phyloP scores from a whole-genome alignment of 2,888 invertebrate genomes.

The Ichneumon xanthorius region DNA sequence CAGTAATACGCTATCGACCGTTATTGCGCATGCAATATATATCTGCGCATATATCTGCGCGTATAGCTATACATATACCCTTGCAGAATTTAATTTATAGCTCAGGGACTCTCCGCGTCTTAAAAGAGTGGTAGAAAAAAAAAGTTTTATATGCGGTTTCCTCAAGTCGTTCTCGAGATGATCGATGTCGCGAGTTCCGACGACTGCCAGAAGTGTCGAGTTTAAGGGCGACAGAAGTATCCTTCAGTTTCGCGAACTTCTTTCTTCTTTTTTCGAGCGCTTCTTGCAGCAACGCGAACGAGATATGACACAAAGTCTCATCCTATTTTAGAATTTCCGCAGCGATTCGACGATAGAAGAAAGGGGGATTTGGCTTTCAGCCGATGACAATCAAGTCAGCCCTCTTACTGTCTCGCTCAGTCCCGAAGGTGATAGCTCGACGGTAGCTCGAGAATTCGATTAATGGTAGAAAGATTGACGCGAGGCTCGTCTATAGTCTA shows the following conservation, averaged over 20 bases:
- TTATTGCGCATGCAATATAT: conserved; percentile 29
- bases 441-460: conserved; percentile 19
- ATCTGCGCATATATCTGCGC: background rate
- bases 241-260: background rate
- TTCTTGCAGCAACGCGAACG: background rate
- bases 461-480: conserved; percentile 27
- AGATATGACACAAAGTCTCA: background rate
- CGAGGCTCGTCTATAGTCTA: conserved; percentile 1
- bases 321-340: conserved; percentile 8
- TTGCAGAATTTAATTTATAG: conserved; percentile 32
- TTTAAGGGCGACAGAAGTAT: background rate
- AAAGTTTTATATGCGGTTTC: conserved; percentile 4
- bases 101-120: background rate
- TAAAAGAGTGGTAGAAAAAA: background rate
- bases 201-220: conserved; percentile 20
- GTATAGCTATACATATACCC: background rate
- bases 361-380: conserved; percentile 1
- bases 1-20: conserved; percentile 34
- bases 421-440: background rate
- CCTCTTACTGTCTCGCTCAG: conserved; percentile 4
- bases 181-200: conserved; percentile 30
- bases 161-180: conserved; percentile 13
- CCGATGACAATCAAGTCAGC: conserved; percentile 13
- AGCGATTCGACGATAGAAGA: conserved; percentile 1
- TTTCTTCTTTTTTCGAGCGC: background rate